These are phyloP conservation scores for Halcyon smyrnensis DNA, from an alignment of 2,797 vertebrate genomes.

Conservation along the genomic window DNA sequence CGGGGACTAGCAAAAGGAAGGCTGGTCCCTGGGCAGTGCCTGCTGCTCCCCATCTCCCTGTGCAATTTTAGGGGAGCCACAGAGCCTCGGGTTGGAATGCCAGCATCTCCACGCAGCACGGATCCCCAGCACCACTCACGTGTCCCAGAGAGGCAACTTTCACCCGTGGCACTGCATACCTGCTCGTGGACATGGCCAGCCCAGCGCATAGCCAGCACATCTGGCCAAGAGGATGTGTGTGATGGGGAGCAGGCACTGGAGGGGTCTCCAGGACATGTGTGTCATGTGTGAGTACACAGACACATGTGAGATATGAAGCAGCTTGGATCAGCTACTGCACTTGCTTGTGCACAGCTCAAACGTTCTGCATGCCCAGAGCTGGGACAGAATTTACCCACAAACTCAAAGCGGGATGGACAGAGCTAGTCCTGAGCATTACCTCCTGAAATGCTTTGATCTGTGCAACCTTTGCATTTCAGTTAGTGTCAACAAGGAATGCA, in stretches of 20 bases:
- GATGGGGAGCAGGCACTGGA: accelerated
- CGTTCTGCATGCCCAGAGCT: accelerated
- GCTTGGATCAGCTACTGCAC: neutral
- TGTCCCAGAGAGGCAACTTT: neutral
- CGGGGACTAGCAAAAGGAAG: neutral
- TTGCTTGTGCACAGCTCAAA: neutral
- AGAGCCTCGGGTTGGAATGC: neutral
- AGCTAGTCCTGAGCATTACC: neutral
- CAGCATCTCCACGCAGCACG: neutral
- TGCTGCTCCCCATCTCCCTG: neutral
- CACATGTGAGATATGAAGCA: accelerated
- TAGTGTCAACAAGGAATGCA: accelerated
- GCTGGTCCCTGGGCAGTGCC: neutral
- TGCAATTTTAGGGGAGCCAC: neutral
- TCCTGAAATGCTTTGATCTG: neutral
- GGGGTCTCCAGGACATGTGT: accelerated
- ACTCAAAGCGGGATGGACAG: neutral
- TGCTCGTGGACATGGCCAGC: accelerated
- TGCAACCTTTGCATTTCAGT: neutral
- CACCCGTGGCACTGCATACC: accelerated
- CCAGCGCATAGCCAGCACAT: accelerated
- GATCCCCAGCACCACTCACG: accelerated
- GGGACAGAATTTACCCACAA: too few species aligned
- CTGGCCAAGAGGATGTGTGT: accelerated
- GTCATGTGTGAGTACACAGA: accelerated